phyloP scores from a whole-genome alignment of 2,888 invertebrate species.

The Acleris laterana region DNA sequence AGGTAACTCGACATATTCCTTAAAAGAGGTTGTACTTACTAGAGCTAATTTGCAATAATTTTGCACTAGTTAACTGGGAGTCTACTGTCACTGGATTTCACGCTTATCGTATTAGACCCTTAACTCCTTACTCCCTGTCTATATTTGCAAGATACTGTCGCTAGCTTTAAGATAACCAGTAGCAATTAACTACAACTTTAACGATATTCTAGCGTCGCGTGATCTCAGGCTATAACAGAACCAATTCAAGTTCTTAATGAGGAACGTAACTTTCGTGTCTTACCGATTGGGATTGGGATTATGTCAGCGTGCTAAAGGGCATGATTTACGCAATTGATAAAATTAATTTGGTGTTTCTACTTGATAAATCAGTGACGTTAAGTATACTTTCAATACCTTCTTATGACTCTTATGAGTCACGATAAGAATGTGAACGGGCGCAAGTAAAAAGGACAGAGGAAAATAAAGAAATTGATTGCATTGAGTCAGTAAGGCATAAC shows the following conservation, averaged over 20 bases:
- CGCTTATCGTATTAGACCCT: too few species aligned
- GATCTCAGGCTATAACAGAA: constrained; percentile 46
- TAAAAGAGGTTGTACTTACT: too few species aligned
- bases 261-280: constrained; percentile 38
- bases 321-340: constrained; percentile 12
- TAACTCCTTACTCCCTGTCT: too few species aligned
- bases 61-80: too few species aligned
- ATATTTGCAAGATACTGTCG: background rate
- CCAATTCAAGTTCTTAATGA: constrained; percentile 49
- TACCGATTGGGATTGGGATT: constrained; percentile 15
- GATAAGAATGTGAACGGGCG: too few species aligned
- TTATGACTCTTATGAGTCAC: too few species aligned
- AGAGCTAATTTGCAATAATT: too few species aligned
- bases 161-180: constrained; percentile 16
- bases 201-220: constrained; percentile 44
- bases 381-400: background rate
- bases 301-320: constrained; percentile 13
- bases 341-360: background rate
- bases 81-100: too few species aligned
- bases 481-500: too few species aligned
- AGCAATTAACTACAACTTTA: constrained; percentile 1
- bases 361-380: background rate
- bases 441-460: too few species aligned
- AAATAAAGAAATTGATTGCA: too few species aligned
- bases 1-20: too few species aligned